These are phyloP conservation scores for Myotis lucifugus DNA, from an alignment of 2,113 vertebrate species.

Conservation along the genomic window DNA sequence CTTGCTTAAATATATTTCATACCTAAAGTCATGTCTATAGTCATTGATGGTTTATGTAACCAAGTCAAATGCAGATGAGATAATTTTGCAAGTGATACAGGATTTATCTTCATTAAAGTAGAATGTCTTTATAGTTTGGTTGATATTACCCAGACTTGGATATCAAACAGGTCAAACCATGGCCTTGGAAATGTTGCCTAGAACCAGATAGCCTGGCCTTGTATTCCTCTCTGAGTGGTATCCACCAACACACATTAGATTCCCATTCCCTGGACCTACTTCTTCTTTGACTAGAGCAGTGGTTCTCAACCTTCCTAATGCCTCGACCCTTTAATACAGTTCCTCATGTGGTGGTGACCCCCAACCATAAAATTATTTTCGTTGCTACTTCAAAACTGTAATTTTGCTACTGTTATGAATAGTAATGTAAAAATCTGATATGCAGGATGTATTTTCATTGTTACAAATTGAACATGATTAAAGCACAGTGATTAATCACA, in stretches of 20 bases:
- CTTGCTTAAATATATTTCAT: background rate
- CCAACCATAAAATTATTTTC: too few relatives aligned
- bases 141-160: background rate
- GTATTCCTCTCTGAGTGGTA: background rate
- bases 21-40: background rate
- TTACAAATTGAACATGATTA: too few relatives aligned
- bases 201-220: background rate
- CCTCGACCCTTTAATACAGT: too few relatives aligned
- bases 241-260: background rate
- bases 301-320: too few relatives aligned
- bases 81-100: conserved; percentile 2
- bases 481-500: too few relatives aligned
- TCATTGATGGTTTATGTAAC: background rate
- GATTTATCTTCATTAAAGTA: background rate
- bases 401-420: too few relatives aligned
- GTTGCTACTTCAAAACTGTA: too few relatives aligned
- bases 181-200: background rate
- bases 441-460: too few relatives aligned
- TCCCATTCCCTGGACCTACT: background rate
- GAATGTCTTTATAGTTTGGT: background rate
- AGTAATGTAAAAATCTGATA: too few relatives aligned
- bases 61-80: background rate
- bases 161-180: background rate
- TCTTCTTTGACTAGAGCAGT: background rate
- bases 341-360: too few relatives aligned